Conservation (phyloP, 2,888 invertebrate species). For the Trichogramma dendrolimi region DNA sequence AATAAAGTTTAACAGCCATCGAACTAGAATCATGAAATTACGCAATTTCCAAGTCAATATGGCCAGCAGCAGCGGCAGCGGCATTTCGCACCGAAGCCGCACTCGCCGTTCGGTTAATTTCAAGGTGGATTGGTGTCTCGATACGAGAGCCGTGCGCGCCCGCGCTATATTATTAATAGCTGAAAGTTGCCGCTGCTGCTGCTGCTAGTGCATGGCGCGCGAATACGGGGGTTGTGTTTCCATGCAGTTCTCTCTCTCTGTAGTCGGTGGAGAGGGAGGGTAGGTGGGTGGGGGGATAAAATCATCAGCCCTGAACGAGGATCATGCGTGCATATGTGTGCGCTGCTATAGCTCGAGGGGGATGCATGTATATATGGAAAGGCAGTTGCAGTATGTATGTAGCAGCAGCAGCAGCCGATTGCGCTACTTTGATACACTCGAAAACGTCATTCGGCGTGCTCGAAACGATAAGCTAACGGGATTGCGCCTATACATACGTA, state of each 20-base stretch:
- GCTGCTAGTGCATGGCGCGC: slow-evolving; percentile 17
- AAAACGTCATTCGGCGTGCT: slow-evolving; percentile 24
- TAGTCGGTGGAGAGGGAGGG: no score
- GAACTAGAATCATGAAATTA: no score
- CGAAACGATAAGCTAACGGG: slow-evolving; percentile 15
- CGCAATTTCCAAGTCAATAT: slow-evolving; percentile 53
- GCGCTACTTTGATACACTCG: slow-evolving; percentile 23
- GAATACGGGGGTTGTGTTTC: background rate
- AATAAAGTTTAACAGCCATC: no score
- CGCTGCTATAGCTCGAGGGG: slow-evolving; percentile 47
- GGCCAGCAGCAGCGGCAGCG: slow-evolving; percentile 43
- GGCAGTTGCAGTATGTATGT: slow-evolving; percentile 18
- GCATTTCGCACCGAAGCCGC: slow-evolving; percentile 23
- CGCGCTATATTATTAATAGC: slow-evolving; percentile 54
- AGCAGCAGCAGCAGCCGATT: slow-evolving; percentile 25
- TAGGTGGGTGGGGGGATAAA: no score
- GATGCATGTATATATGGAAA: slow-evolving; percentile 23
- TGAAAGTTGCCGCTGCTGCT: slow-evolving; percentile 33
- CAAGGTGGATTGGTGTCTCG: slow-evolving; percentile 54
- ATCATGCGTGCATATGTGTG: slow-evolving; percentile 49
- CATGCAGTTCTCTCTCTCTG: no score
- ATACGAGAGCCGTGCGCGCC: slow-evolving; percentile 17
- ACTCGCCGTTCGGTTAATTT: slow-evolving; percentile 53
- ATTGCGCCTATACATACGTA: background rate
- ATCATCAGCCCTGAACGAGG: slow-evolving; percentile 12